A percentile compares a stretch with the other conserved stretches of the same genome.
phyloP scores from a whole-genome alignment of 2,888 invertebrate genomes.

The Polymixis flavicincta region DNA sequence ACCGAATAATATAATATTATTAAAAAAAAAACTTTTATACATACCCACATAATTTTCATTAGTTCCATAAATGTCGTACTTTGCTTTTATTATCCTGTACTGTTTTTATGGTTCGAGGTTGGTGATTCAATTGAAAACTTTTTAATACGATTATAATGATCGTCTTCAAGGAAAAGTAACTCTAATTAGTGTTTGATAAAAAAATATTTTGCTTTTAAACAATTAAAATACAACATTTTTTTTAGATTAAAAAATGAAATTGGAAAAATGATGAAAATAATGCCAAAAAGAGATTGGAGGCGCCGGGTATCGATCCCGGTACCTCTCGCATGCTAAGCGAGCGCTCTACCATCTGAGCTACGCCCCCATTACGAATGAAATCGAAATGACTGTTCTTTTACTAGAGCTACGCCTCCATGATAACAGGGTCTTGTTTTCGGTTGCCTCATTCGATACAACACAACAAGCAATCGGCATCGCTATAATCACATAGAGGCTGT shows the following conservation, averaged over 20 bases:
- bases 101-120: slow-evolving; percentile 36
- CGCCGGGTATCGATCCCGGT: slow-evolving; percentile 91
- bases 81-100: not conserved
- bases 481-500: not conserved
- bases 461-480: not conserved
- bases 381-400: slow-evolving; percentile 9
- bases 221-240: not conserved
- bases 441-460: not conserved
- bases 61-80: not conserved
- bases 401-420: too few relatives aligned
- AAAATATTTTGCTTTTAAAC: too few relatives aligned
- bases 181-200: too few relatives aligned
- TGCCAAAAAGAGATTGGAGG: slow-evolving; percentile 47
- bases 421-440: not conserved
- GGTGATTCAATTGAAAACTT: slow-evolving; percentile 22
- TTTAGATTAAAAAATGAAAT: not conserved
- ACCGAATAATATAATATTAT: not conserved
- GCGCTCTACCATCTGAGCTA: slow-evolving; percentile 91
- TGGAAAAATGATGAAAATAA: not conserved
- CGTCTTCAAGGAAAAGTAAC: slow-evolving; percentile 63
- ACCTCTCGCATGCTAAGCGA: slow-evolving; percentile 91
- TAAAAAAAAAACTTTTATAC: not conserved
- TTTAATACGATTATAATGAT: slow-evolving; percentile 67
- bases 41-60: not conserved
- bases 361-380: slow-evolving; percentile 74